phyloP scores from a whole-genome alignment of 2,888 invertebrate species.

The Teinopalpus imperialis region DNA sequence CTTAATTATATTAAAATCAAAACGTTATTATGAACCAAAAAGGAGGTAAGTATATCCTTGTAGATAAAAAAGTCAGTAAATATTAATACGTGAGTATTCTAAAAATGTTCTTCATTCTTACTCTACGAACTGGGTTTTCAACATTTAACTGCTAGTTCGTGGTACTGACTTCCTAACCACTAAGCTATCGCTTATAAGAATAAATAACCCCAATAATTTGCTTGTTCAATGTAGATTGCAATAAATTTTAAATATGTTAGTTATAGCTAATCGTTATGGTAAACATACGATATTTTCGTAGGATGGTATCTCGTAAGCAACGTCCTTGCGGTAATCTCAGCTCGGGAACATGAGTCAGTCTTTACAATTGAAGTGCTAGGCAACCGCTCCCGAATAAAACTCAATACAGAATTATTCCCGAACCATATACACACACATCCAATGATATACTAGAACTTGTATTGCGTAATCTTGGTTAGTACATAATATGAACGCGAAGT shows the following conservation, averaged over 20 bases:
- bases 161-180: no score
- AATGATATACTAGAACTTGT: conserved; percentile 1
- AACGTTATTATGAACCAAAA: no score
- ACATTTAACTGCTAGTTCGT: no score
- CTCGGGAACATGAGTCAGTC: conserved; percentile 63
- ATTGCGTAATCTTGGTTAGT: conserved; percentile 1
- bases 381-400: conserved; percentile 63
- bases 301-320: conserved; percentile 58
- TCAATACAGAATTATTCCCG: conserved; percentile 40
- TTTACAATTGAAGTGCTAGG: conserved; percentile 53
- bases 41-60: no score
- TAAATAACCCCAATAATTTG: no score
- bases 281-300: conserved; percentile 37
- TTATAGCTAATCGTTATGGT: conserved; percentile 19
- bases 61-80: no score
- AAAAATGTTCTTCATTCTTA: no score
- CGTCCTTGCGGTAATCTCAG: conserved; percentile 67
- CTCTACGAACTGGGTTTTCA: no score
- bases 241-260: conserved; percentile 15
- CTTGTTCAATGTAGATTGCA: neutral
- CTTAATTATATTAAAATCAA: no score
- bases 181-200: no score
- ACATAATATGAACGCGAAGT: no score
- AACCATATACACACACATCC: conserved; percentile 13
- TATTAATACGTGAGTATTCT: no score